phyloP scores from a whole-genome alignment of 2,113 vertebrate genomes.

The Gambusia affinis region DNA sequence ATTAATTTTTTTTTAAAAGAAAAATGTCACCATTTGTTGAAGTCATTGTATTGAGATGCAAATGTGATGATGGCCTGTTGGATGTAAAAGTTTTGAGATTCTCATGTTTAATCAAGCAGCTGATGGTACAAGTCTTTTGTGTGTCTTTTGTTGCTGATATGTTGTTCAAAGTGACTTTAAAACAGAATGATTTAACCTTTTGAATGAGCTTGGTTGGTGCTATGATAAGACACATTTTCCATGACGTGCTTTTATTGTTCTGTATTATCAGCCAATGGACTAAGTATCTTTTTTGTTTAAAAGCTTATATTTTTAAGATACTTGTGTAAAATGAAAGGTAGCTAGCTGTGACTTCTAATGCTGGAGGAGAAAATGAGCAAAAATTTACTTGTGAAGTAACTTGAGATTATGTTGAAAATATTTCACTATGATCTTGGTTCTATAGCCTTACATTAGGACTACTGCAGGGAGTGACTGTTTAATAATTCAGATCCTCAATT shows the following conservation, averaged over 20 bases:
- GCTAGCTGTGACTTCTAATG: no score
- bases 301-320: neutral
- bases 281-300: neutral
- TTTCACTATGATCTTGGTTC: neutral
- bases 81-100: neutral
- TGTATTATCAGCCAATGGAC: no score
- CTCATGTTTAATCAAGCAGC: neutral
- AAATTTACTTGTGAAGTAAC: neutral
- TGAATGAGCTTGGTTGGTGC: neutral
- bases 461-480: neutral
- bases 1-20: no score
- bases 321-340: neutral
- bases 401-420: neutral
- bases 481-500: neutral
- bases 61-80: neutral
- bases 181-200: constrained; percentile 6
- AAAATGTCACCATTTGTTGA: neutral
- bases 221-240: neutral
- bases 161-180: constrained; percentile 2
- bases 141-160: neutral
- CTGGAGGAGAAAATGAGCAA: no score
- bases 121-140: neutral
- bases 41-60: neutral
- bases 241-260: neutral
- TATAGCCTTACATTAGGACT: neutral